Evolutionary conservation across 2,113 vertebrate genomes (phyloP).

Genomic region (Tamias sibiricus): DNA sequence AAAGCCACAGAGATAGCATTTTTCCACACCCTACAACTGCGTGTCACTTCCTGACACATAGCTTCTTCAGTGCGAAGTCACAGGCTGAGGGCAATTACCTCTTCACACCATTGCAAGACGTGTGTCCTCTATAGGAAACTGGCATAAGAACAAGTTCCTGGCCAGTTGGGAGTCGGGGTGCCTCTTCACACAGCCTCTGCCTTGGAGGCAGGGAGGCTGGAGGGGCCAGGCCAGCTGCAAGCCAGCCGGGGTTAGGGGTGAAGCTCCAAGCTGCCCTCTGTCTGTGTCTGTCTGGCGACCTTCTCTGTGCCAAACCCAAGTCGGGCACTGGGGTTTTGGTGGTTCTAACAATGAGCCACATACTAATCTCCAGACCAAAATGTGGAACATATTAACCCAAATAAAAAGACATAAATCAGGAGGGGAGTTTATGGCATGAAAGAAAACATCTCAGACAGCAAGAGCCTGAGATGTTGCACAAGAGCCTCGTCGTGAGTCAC

Average conservation of each 20-base stretch:
- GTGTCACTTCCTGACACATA: neutral
- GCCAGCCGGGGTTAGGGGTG: neutral
- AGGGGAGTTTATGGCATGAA: neutral
- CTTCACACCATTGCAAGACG: neutral
- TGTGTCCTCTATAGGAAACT: neutral
- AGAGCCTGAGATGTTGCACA: conserved; percentile 41
- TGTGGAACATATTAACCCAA: conserved; percentile 78
- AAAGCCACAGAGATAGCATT: conserved; percentile 51
- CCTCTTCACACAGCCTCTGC: neutral
- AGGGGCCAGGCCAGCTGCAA: neutral
- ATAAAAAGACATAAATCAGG: conserved; percentile 74
- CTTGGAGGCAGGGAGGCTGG: neutral
- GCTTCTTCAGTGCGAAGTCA: neutral
- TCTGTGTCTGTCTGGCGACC: neutral
- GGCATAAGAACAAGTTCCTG: accelerated
- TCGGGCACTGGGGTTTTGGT: conserved; percentile 39
- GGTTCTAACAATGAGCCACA: conserved; percentile 23
- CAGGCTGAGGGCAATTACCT: neutral
- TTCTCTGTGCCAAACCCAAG: conserved; percentile 42
- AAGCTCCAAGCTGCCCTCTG: neutral
- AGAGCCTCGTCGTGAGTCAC: conserved; percentile 73
- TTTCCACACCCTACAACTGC: conserved; percentile 34
- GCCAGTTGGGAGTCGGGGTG: neutral
- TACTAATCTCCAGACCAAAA: conserved; percentile 59
- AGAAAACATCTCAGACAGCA: conserved; percentile 14